Conservation (phyloP, 2,113 vertebrate genomes). For the Zapornia atra region DNA sequence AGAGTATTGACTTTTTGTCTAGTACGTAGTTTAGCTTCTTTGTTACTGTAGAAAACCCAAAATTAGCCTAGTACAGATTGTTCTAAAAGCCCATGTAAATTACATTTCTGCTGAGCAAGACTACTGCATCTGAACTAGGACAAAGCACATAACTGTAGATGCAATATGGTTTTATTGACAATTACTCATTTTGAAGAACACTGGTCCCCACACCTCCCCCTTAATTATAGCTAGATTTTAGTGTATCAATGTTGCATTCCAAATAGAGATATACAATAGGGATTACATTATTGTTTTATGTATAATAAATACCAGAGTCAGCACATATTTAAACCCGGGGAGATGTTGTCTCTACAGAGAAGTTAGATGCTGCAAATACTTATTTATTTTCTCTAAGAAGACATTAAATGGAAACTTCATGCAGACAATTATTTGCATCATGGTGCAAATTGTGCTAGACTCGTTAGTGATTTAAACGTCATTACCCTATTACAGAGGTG, state of each 20-base stretch:
- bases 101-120: neutral
- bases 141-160: neutral
- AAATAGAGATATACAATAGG: constrained; percentile 15
- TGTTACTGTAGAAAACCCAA: neutral
- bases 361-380: constrained; percentile 29
- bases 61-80: neutral
- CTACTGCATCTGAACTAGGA: neutral
- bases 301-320: constrained; percentile 26
- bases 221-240: constrained; percentile 20
- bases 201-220: no score
- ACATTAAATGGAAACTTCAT: constrained; percentile 18
- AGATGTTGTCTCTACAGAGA: constrained; percentile 23
- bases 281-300: constrained; percentile 35
- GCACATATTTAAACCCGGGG: neutral
- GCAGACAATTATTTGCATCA: constrained; percentile 50
- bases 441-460: constrained; percentile 14
- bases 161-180: constrained; percentile 12
- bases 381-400: constrained; percentile 48
- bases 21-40: neutral
- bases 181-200: neutral
- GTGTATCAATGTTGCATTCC: neutral
- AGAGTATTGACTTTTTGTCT: neutral
- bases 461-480: constrained; percentile 21
- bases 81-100: neutral
- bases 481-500: constrained; percentile 8